Conservation (phyloP, 2,888 invertebrate species). For the Microplitis manilae region DNA sequence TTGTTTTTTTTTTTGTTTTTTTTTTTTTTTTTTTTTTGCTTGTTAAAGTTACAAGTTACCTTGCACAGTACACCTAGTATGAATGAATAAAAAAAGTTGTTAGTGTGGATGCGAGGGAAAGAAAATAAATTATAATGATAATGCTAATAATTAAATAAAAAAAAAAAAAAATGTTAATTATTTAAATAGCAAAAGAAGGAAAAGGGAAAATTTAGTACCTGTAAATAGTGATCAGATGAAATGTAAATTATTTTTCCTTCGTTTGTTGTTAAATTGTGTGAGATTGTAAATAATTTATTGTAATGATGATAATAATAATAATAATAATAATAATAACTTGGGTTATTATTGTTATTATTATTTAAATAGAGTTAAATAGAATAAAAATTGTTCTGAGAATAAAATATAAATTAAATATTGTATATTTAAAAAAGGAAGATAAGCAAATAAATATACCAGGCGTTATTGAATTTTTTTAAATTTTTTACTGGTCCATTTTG, state of each 20-base stretch:
- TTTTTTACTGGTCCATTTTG: conserved; percentile 27
- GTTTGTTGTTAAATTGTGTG: conserved; percentile 69
- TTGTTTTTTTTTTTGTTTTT: conserved; percentile 29
- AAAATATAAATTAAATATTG: conserved; percentile 65
- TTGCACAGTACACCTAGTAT: background rate
- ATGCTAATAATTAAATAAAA: conserved; percentile 55
- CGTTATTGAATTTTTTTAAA: conserved; percentile 55
- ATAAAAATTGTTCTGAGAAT: conserved; percentile 60
- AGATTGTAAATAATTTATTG: conserved; percentile 72
- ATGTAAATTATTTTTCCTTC: conserved; percentile 71
- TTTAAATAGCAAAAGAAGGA: conserved; percentile 37
- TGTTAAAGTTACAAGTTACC: background rate
- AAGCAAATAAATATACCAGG: conserved; percentile 70
- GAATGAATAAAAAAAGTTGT: background rate
- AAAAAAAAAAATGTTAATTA: conserved; percentile 35
- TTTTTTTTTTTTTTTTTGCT: conserved; percentile 21
- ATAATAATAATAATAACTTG: conserved; percentile 49
- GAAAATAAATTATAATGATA: conserved; percentile 53
- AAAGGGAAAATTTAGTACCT: conserved; percentile 65
- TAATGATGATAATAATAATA: conserved; percentile 49
- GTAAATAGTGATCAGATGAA: conserved; percentile 64
- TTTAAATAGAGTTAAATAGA: conserved; percentile 31
- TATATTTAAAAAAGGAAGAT: conserved; percentile 58
- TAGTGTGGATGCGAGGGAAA: conserved; percentile 5
- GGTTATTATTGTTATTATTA: too few relatives aligned